These are phyloP conservation scores for Drosophila subsilvestris DNA, from an alignment of 2,888 invertebrate genomes.

Conservation along the genomic window DNA sequence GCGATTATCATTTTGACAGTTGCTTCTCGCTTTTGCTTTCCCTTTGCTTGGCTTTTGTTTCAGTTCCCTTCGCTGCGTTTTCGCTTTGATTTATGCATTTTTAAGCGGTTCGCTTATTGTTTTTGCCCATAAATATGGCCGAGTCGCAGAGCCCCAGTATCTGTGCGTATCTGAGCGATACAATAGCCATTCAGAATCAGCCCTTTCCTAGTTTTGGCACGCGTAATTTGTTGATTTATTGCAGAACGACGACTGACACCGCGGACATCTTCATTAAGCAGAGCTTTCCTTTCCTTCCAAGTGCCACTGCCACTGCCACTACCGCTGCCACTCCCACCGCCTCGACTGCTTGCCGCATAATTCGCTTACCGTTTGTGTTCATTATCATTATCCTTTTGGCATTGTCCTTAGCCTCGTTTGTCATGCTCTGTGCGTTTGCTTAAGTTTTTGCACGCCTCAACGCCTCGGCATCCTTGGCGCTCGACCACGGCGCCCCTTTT, in stretches of 20 bases:
- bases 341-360: conserved; percentile 46
- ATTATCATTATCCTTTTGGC: conserved; percentile 63
- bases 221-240: conserved; percentile 79
- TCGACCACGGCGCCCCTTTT: conserved; percentile 29
- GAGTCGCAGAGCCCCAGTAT: conserved; percentile 39
- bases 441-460: conserved; percentile 78
- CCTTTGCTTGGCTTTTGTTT: conserved; percentile 48
- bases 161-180: conserved; percentile 60
- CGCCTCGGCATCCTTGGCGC: conserved; percentile 77
- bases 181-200: conserved; percentile 29
- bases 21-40: conserved; percentile 34
- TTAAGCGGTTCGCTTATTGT: conserved; percentile 83
- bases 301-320: background rate
- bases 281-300: conserved; percentile 4
- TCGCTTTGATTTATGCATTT: conserved; percentile 80
- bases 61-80: conserved; percentile 65
- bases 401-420: conserved; percentile 64
- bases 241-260: conserved; percentile 40
- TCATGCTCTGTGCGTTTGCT: conserved; percentile 78
- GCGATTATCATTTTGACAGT: conserved; percentile 82
- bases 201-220: conserved; percentile 42
- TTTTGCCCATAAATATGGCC: conserved; percentile 76
- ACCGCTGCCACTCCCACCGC: background rate
- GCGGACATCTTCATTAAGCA: conserved; percentile 42
- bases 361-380: conserved; percentile 71